Evolutionary conservation across 2,797 vertebrate genomes (phyloP), one percentile per base, ranked within the genome.

Genomic region (Pipistrellus pipistrellus): DNA sequence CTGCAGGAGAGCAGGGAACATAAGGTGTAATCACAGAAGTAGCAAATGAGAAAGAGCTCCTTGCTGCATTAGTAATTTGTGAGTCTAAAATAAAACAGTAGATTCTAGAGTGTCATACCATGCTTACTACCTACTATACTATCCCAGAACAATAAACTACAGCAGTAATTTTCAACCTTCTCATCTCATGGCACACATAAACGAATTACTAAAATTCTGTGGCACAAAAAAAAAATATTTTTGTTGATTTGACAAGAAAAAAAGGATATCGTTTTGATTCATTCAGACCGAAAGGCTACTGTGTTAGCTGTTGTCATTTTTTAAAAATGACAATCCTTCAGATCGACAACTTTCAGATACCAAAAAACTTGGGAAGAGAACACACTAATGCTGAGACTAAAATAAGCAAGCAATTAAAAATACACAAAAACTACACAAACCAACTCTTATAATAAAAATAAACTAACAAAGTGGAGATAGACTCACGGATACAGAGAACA

Each of bases 11-110:
- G 38, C 2, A 18, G 13, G 64, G 17, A 59, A 41, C 21, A 41
- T 11, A 87, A 93, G 48, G 35, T 46, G 13, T 3, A 35, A 88
- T 30, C 30, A 55, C 4, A 55, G 44, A 83, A 81, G 27, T 0
- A 82, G 85, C 41, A 89, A 59, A 83, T 41, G 32, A 90, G 64
- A 66, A 78, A 86, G 51, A 80, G 46, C 51, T 66, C 13, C 41
- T 53, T 81, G 57, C 3, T 90, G 30, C 25, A 76, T 38, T n/a
- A 55, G 23, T 46, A 44, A 87, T 76, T 8, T 75, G 53, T 59
- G 25, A 66, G 13, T 20, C 48, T 84, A 72, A 90, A 94, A 83
- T 27, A 1, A 86, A 91, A 86, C 2, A 68, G 38, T 25, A 62
- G 62, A 73, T 35, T 73, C 25, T 41, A 55, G 69, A 38, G 17